Conservation (phyloP, 2,113 vertebrate species). For the Scomber japonicus region DNA sequence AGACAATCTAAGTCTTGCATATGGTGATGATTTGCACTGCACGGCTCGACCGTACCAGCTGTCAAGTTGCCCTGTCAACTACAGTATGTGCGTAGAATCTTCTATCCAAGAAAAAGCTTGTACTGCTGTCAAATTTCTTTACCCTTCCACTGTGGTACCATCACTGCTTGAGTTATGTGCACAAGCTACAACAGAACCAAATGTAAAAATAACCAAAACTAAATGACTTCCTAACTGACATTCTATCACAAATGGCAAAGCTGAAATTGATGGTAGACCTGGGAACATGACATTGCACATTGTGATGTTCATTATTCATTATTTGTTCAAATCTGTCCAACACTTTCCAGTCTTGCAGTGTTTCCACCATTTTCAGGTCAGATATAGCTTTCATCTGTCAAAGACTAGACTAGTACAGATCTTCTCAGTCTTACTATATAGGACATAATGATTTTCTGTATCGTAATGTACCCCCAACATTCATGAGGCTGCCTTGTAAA, state of each 20-base stretch:
- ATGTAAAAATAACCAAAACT: background rate
- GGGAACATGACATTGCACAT: background rate
- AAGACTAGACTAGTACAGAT: conserved; percentile 2
- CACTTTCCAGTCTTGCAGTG: background rate
- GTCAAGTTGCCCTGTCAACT: background rate
- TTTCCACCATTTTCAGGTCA: background rate
- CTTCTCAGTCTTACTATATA: background rate
- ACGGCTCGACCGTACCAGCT: background rate
- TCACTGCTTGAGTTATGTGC: conserved; percentile 3
- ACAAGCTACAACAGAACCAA: conserved; percentile 3
- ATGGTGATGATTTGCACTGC: background rate
- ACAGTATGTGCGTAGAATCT: too few relatives aligned
- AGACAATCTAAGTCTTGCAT: background rate
- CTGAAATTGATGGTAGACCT: background rate
- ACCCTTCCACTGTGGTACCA: background rate
- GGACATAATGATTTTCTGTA: background rate
- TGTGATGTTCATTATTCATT: background rate
- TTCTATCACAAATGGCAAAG: conserved; percentile 15
- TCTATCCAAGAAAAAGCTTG: background rate
- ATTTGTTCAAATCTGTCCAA: background rate
- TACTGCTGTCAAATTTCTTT: background rate
- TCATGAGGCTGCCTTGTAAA: background rate
- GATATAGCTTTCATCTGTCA: background rate
- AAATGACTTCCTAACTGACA: background rate
- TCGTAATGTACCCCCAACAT: conserved; percentile 13